Conservation (phyloP, 2,113 vertebrate genomes). For the Furnarius figulus region DNA sequence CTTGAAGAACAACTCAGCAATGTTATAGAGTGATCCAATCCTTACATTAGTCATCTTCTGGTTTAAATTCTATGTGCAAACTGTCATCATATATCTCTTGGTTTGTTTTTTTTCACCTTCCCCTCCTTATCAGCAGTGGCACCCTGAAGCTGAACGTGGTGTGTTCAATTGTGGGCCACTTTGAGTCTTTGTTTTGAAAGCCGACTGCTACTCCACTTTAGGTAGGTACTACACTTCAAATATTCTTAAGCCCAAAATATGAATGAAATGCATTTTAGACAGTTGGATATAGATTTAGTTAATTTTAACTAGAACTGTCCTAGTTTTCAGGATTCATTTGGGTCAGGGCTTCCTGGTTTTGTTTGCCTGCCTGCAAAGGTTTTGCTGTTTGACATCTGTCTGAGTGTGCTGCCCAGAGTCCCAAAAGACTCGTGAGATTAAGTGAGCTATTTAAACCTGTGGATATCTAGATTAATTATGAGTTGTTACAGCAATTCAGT, state of each 20-base stretch:
- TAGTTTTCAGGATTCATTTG: not conserved
- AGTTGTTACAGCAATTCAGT: not conserved
- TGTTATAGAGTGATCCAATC: not conserved
- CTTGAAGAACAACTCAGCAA: not conserved
- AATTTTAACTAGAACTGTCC: not conserved
- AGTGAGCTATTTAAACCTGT: not conserved
- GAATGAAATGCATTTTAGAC: not conserved
- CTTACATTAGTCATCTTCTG: not conserved
- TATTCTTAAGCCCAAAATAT: not conserved
- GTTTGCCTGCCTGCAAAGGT: not conserved
- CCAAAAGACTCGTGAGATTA: not conserved
- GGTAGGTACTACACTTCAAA: not conserved
- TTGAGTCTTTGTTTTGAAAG: not conserved
- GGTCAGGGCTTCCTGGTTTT: not conserved
- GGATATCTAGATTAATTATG: not conserved
- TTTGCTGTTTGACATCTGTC: not conserved
- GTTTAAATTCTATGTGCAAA: not conserved
- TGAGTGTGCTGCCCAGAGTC: not conserved
- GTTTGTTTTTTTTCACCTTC: not conserved
- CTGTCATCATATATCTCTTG: not conserved
- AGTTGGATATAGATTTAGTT: not conserved
- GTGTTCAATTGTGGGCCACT: fast-evolving
- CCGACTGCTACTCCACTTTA: not conserved
- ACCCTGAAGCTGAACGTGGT: not conserved
- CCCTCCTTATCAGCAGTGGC: not conserved